Conservation (phyloP, 2,113 vertebrate genomes). For the Sphyrna mokarran region DNA sequence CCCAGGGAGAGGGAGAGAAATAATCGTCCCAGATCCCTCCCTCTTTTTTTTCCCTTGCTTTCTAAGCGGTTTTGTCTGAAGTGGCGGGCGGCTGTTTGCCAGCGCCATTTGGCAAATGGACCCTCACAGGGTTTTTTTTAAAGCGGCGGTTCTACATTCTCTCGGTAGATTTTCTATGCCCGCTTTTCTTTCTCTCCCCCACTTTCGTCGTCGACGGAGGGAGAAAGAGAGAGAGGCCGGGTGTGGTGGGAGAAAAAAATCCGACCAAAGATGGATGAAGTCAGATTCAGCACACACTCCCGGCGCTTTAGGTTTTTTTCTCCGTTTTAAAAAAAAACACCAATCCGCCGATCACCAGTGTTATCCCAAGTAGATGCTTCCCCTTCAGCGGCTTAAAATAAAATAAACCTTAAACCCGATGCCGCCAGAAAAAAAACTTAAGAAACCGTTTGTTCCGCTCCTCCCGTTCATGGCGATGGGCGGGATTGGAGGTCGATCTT, state of each 20-base stretch:
- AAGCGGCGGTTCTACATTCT: slow-evolving; percentile 14
- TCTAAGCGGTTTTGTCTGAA: slow-evolving; percentile 32
- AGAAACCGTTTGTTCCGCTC: neutral
- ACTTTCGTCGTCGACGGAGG: neutral
- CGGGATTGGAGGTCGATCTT: slow-evolving; percentile 32
- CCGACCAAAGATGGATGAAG: slow-evolving; percentile 16
- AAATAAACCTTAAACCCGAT: slow-evolving; percentile 12
- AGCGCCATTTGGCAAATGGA: slow-evolving; percentile 12
- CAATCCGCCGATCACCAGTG: neutral
- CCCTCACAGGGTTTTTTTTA: slow-evolving; percentile 29
- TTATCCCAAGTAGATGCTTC: neutral
- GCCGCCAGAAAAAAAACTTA: neutral
- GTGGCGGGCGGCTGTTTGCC: slow-evolving; percentile 6
- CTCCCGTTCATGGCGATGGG: slow-evolving; percentile 12
- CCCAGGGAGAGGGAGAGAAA: slow-evolving; percentile 17
- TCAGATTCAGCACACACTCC: neutral
- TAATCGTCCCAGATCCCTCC: slow-evolving; percentile 32
- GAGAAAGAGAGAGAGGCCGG: neutral
- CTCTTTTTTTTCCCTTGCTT: slow-evolving; percentile 9
- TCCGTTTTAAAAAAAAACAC: neutral
- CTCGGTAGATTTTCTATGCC: neutral
- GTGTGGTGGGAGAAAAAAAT: neutral
- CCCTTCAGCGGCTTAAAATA: neutral
- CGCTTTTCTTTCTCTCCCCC: neutral
- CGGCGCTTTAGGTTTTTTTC: neutral